Percentiles rank a stretch among this genome's conserved stretches.
Evolutionary conservation across 2,888 invertebrate genomes (phyloP).

Genomic region (Caenorhabditis sp.): DNA sequence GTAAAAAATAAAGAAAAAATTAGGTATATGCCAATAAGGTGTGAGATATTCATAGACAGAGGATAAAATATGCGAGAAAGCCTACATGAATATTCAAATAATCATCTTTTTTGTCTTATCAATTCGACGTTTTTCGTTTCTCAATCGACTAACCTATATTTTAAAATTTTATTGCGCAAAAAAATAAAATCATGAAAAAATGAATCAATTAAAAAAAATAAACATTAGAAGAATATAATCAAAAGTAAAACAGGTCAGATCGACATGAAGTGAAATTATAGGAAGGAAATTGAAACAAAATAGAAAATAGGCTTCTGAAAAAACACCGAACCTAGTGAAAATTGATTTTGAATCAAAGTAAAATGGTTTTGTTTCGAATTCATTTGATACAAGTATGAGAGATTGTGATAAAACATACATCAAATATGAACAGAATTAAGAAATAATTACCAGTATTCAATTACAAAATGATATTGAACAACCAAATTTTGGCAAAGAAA

Average conservation of each 20-base stretch:
- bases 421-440: background rate
- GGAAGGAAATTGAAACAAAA: slow-evolving; percentile 2
- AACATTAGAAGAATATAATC: background rate
- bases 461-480: slow-evolving; percentile 39
- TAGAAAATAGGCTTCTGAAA: background rate
- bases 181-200: slow-evolving; percentile 6
- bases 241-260: slow-evolving; percentile 17
- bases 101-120: background rate
- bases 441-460: slow-evolving; percentile 22
- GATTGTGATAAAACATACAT: background rate
- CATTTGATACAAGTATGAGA: slow-evolving; percentile 4
- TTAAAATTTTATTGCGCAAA: slow-evolving; percentile 10
- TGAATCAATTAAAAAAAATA: slow-evolving; percentile 5
- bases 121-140: slow-evolving; percentile 15
- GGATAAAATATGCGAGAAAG: slow-evolving; percentile 25
- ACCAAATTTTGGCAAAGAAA: slow-evolving; percentile 24
- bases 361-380: background rate
- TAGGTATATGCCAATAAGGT: slow-evolving; percentile 15
- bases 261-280: slow-evolving; percentile 25
- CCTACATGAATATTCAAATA: slow-evolving; percentile 22
- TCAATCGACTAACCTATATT: slow-evolving; percentile 6
- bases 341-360: background rate
- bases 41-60: slow-evolving; percentile 33
- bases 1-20: slow-evolving; percentile 9
- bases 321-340: background rate